Evolutionary conservation across 2,888 invertebrate genomes (phyloP).

Genomic region (Dasysyrphus tricinctus): DNA sequence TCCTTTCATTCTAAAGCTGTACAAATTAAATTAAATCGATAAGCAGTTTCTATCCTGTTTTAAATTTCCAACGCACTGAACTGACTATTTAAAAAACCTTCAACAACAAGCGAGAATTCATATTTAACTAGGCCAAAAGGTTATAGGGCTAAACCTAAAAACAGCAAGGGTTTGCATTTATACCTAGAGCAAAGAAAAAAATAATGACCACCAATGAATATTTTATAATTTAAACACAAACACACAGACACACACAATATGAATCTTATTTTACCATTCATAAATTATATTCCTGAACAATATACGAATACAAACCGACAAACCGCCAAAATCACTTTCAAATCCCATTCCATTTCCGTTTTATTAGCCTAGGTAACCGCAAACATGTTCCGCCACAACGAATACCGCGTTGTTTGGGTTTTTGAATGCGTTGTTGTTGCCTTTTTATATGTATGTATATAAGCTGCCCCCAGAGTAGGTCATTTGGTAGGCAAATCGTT

Average conservation of each 20-base stretch:
- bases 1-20: too few relatives aligned
- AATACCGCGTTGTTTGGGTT: conserved; percentile 34
- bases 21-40: too few relatives aligned
- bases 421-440: not conserved
- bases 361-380: conserved; percentile 22
- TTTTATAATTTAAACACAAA: not conserved
- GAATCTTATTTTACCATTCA: conserved; percentile 10
- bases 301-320: not conserved
- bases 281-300: conserved; percentile 3
- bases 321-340: conserved; percentile 59
- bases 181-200: not conserved
- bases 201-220: not conserved
- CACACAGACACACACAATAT: not conserved
- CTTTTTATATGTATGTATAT: too few relatives aligned
- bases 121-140: not conserved
- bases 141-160: not conserved
- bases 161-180: not conserved
- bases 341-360: conserved; percentile 52
- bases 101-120: not conserved
- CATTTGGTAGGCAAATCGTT: conserved; percentile 60
- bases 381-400: conserved; percentile 58
- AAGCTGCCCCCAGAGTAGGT: conserved; percentile 58
- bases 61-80: too few relatives aligned
- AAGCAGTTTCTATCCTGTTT: too few relatives aligned
- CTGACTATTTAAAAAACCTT: too few relatives aligned